Evolutionary conservation across 2,797 vertebrate genomes (phyloP).

Genomic region (Meda fulgida): DNA sequence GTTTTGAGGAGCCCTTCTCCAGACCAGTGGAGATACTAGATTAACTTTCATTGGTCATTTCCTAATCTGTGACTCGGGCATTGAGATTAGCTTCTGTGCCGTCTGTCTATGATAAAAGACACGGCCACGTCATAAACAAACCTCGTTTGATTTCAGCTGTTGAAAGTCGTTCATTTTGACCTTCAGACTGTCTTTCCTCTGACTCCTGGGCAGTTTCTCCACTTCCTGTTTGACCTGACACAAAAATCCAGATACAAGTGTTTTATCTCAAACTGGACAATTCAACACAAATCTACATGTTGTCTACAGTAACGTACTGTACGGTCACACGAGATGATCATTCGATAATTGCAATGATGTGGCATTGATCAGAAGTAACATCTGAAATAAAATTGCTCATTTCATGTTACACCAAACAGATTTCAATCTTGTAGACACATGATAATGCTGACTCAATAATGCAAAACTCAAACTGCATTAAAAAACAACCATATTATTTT

Average conservation of each 20-base stretch:
- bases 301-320: background rate
- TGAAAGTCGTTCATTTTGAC: conserved; percentile 81
- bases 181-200: conserved; percentile 89
- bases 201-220: conserved; percentile 87
- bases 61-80: background rate
- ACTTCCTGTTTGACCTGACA: conserved; percentile 86
- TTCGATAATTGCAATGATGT: background rate
- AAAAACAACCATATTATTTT: background rate
- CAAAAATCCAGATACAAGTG: background rate
- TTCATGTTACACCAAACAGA: too few species aligned
- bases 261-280: background rate
- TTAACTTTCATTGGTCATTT: background rate
- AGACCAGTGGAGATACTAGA: background rate
- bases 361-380: background rate
- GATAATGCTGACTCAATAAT: too few species aligned
- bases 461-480: background rate
- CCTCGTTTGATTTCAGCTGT: conserved; percentile 81
- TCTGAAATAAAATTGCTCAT: too few species aligned
- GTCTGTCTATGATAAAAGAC: too few species aligned
- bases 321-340: background rate
- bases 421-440: background rate
- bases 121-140: conserved; percentile 58
- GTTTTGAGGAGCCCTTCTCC: too few species aligned
- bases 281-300: background rate
- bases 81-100: background rate